Evolutionary conservation across 2,113 vertebrate species (phyloP), one percentile per base, ranked within the genome.

Genomic region (Dicrurus megarhynchus): DNA sequence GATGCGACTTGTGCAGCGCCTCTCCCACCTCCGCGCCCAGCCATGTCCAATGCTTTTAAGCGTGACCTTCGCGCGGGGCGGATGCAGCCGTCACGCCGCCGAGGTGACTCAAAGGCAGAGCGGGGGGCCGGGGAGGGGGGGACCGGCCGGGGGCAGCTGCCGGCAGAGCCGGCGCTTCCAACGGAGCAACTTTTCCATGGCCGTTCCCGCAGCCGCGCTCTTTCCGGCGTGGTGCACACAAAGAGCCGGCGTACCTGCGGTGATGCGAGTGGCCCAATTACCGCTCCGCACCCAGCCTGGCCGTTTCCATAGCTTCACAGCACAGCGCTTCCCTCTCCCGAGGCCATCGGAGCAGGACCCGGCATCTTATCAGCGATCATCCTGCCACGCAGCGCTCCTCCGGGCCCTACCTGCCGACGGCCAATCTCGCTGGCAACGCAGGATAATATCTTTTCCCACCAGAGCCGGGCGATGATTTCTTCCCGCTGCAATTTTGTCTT

Each of bases 271-370:
- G 98, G 98, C 98, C 98, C 99, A 98, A 98, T 99, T 98, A 99
- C 98, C 98, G 98, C 98, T 98, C 98, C 97, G 98, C 98, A 98
- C 98, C 98, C 98, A 96, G 97, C 98, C 98, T 97, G 98, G 87
- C 98, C 89, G 99, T 99, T 99, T 98, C 99, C 99, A 99, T 99
- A 99, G 98, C 98, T 98, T 98, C 99, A 67, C 97, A 93, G 98
- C 88, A 8, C 97, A 96, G 98, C 81, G 93, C 98, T 98, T 98
- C 98, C 85, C 98, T 98, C 98, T 98, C 98, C 95, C 55, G 98
- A 98, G 99, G 99, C 97, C 98, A 97, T 96, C 46, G 97, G 98
- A 97, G 98, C 98, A 98, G 98, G 98, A 98, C 98, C 98, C 97
- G 96, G 98, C 98, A 96, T 98, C 98, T 99, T 98, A 99, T 99